Conservation (phyloP, 2,113 vertebrate species). For the Epinephelus cyanopodus region DNA sequence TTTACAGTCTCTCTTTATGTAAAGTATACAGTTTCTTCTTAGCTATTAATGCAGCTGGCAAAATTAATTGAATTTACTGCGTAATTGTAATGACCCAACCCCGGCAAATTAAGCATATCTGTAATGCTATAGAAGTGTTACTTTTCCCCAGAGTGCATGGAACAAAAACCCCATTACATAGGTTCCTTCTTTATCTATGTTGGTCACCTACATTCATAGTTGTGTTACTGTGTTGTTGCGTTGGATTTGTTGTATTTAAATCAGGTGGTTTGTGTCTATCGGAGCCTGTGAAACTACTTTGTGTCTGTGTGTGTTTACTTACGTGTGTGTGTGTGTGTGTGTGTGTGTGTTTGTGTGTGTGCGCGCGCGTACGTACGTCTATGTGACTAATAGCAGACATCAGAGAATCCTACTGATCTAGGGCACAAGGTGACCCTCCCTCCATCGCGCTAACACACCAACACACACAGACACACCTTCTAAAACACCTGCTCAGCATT, state of each 20-base stretch:
- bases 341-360: not conserved
- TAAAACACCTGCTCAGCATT: constrained; percentile 67
- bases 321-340: not conserved
- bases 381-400: constrained; percentile 57
- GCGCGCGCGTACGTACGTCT: constrained; percentile 1
- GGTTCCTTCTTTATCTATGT: constrained; percentile 57
- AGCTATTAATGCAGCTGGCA: not conserved
- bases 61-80: not conserved
- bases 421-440: constrained; percentile 69
- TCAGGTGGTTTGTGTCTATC: not conserved
- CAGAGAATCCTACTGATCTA: constrained; percentile 60
- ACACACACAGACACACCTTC: constrained; percentile 18
- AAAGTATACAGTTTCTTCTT: not conserved
- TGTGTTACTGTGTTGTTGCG: constrained; percentile 12
- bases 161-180: not conserved
- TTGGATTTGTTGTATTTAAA: constrained; percentile 5
- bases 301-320: constrained; percentile 2
- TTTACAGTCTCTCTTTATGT: constrained; percentile 6
- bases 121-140: not conserved
- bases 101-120: not conserved
- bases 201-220: constrained; percentile 42
- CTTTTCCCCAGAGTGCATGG: not conserved
- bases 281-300: not conserved
- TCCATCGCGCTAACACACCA: constrained; percentile 28
- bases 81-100: not conserved